phyloP scores from a whole-genome alignment of 2,113 vertebrate species.

The Microtus pennsylvanicus region DNA sequence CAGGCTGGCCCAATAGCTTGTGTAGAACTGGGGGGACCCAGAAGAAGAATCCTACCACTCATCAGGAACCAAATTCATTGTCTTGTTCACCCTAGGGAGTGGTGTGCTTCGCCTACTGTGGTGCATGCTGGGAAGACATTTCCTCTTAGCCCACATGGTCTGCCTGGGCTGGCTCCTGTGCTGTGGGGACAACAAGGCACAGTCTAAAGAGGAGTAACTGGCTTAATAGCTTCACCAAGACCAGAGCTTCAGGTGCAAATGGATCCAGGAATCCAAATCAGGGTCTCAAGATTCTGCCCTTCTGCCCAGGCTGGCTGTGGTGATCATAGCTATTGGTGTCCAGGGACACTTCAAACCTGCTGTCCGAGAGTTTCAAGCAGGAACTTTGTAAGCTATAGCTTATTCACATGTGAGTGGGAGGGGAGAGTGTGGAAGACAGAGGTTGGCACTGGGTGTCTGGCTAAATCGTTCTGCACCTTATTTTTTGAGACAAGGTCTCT shows the following conservation, averaged over 20 bases:
- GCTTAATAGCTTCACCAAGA: no score
- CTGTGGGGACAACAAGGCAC: background rate
- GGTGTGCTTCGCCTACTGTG: rapidly evolving
- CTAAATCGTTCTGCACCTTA: background rate
- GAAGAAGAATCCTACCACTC: background rate
- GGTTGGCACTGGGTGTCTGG: background rate
- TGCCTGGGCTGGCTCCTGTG: background rate
- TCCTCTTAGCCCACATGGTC: background rate
- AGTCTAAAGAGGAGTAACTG: no score
- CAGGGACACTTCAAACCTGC: background rate
- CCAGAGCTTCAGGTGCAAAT: no score
- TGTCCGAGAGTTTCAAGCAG: background rate
- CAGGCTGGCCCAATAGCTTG: background rate
- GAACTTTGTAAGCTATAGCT: background rate
- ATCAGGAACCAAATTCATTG: background rate
- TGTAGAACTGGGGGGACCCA: no score
- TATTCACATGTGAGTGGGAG: background rate
- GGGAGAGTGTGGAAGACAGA: background rate
- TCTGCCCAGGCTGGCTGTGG: background rate
- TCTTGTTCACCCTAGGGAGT: background rate
- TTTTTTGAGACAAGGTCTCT: background rate
- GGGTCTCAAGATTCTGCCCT: background rate
- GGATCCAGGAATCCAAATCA: background rate
- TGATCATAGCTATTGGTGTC: background rate
- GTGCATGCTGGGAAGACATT: background rate